phyloP scores from a whole-genome alignment of 2,797 vertebrate genomes.

The Schizothorax lantsangensis region DNA sequence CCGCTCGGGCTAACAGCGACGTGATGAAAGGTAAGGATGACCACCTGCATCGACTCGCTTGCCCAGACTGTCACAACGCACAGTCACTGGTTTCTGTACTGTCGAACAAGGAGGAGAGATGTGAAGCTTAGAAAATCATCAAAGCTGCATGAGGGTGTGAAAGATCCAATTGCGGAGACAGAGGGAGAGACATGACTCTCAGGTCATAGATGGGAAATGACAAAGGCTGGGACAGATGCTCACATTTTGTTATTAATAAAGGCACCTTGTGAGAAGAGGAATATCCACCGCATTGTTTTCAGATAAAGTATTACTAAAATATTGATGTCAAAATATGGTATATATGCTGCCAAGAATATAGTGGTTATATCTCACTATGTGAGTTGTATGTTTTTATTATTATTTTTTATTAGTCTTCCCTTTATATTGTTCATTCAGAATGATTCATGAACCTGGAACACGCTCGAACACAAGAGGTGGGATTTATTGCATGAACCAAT shows the following conservation, averaged over 20 bases:
- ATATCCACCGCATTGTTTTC: background rate
- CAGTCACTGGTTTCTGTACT: slow-evolving; percentile 19
- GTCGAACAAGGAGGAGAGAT: slow-evolving; percentile 8
- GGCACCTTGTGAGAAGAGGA: background rate
- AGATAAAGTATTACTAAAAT: background rate
- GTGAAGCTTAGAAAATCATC: slow-evolving; percentile 44
- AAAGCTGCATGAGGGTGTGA: slow-evolving; percentile 24
- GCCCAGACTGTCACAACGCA: background rate
- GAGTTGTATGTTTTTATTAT: background rate
- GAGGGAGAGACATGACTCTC: slow-evolving; percentile 30
- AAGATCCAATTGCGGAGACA: slow-evolving; percentile 3
- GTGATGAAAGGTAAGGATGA: slow-evolving; percentile 58
- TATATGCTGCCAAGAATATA: background rate
- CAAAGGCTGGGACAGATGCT: slow-evolving; percentile 1
- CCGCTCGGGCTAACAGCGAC: slow-evolving; percentile 25
- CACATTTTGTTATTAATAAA: background rate
- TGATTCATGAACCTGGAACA: background rate
- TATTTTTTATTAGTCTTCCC: background rate
- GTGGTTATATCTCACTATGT: background rate
- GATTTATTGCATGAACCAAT: background rate
- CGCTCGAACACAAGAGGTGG: background rate
- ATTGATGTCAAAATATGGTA: background rate
- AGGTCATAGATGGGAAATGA: background rate
- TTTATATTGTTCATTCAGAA: background rate
- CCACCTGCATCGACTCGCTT: slow-evolving; percentile 50